These are phyloP conservation scores for Drosophila teissieri DNA, from an alignment of 1,140 invertebrate genomes.

Conservation along the genomic window DNA sequence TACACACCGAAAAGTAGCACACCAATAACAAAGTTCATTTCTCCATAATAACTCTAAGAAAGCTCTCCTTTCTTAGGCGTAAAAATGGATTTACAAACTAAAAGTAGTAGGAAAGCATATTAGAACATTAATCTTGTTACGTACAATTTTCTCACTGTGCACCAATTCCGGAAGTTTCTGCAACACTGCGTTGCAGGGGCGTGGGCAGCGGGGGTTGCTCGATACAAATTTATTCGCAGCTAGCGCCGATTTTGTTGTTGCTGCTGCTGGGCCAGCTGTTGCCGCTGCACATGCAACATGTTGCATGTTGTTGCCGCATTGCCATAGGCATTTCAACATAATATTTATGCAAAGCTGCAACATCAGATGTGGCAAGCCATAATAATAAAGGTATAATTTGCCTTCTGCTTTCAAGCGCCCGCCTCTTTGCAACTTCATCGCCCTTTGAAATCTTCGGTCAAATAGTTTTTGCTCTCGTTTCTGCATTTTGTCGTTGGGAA, in stretches of 20 bases:
- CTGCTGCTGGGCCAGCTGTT: conserved; percentile 37
- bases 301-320: conserved; percentile 69
- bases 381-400: conserved; percentile 50
- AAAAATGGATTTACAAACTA: too few relatives aligned
- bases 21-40: too few relatives aligned
- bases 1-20: neutral
- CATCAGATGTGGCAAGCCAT: conserved; percentile 63
- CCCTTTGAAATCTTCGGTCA: conserved; percentile 45
- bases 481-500: conserved; percentile 48
- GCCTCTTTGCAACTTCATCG: conserved; percentile 25
- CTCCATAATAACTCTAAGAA: neutral
- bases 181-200: conserved; percentile 14
- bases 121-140: too few relatives aligned
- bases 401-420: conserved; percentile 6
- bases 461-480: conserved; percentile 47
- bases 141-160: too few relatives aligned
- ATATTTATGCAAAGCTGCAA: conserved; percentile 50
- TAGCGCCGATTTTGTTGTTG: conserved; percentile 62
- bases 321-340: conserved; percentile 44
- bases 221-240: conserved; percentile 32
- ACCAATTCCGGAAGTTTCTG: conserved; percentile 41
- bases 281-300: conserved; percentile 74
- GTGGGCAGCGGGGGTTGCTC: conserved; percentile 5
- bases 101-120: too few relatives aligned
- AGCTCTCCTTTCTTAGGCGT: neutral